phyloP scores from a whole-genome alignment of 2,888 invertebrate species.

The Heteromurus nitidus region DNA sequence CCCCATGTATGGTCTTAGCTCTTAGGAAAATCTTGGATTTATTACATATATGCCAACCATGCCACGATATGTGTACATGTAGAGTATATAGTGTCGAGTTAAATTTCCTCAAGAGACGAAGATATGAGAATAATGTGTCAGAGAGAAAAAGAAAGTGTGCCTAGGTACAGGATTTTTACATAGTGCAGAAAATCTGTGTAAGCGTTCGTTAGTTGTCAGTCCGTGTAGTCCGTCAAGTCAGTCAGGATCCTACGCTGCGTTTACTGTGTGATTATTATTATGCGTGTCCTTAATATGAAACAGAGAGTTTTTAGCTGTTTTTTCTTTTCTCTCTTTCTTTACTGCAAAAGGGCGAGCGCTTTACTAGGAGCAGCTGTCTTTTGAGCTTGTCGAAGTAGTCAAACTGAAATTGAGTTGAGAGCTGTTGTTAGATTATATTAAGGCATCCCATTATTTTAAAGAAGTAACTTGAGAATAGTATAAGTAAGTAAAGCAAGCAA shows the following conservation, averaged over 20 bases:
- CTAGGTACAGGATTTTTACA: constrained; percentile 2
- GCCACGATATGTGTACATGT: too few species aligned
- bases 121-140: constrained; percentile 8
- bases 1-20: too few species aligned
- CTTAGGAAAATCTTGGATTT: too few species aligned
- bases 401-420: constrained; percentile 31
- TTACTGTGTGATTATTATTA: constrained; percentile 45
- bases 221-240: constrained; percentile 44
- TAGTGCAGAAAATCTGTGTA: constrained; percentile 23
- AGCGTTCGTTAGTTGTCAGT: constrained; percentile 42
- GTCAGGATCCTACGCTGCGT: constrained; percentile 21
- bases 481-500: not conserved
- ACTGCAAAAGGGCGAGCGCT: not conserved
- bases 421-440: not conserved
- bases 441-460: constrained; percentile 9
- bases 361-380: constrained; percentile 33
- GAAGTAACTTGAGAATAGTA: constrained; percentile 1
- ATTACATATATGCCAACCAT: too few species aligned
- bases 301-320: constrained; percentile 33
- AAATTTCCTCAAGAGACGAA: too few species aligned
- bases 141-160: constrained; percentile 15
- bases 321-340: not conserved
- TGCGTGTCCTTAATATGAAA: constrained; percentile 47
- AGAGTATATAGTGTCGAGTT: too few species aligned
- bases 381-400: constrained; percentile 5